These are phyloP conservation scores for Anguilla megastoma DNA, from an alignment of 2,797 vertebrate genomes.

Conservation along the genomic window DNA sequence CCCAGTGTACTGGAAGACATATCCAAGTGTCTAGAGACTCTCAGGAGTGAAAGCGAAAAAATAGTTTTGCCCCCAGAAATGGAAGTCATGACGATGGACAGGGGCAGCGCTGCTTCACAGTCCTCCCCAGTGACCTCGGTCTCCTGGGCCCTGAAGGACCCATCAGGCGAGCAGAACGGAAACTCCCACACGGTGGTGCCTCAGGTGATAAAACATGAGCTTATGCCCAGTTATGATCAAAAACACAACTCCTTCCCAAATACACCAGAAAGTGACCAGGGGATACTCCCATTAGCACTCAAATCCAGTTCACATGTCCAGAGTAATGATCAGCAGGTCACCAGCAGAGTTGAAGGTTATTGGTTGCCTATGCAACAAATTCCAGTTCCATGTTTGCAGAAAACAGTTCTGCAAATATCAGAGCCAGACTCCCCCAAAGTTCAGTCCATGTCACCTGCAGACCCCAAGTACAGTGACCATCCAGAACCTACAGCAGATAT, in stretches of 20 bases:
- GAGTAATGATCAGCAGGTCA: not conserved
- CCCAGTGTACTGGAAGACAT: constrained; percentile 48
- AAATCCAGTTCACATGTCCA: not conserved
- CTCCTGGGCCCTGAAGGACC: constrained; percentile 19
- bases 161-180: constrained; percentile 14
- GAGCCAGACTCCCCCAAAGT: not conserved
- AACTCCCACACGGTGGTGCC: not conserved
- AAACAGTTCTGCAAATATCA: constrained; percentile 29
- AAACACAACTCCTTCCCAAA: constrained; percentile 38
- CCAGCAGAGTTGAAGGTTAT: not conserved
- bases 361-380: constrained; percentile 18
- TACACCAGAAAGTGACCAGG: constrained; percentile 11
- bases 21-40: constrained; percentile 55
- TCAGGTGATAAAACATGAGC: constrained; percentile 23
- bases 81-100: constrained; percentile 29
- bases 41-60: constrained; percentile 47
- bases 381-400: constrained; percentile 37
- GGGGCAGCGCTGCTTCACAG: not conserved
- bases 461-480: not conserved
- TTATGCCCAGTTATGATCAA: not conserved
- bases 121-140: not conserved
- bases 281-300: not conserved
- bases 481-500: not conserved
- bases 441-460: constrained; percentile 17
- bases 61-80: constrained; percentile 29